phyloP scores from a whole-genome alignment of 2,113 vertebrate species.

The Nothoprocta pentlandii region DNA sequence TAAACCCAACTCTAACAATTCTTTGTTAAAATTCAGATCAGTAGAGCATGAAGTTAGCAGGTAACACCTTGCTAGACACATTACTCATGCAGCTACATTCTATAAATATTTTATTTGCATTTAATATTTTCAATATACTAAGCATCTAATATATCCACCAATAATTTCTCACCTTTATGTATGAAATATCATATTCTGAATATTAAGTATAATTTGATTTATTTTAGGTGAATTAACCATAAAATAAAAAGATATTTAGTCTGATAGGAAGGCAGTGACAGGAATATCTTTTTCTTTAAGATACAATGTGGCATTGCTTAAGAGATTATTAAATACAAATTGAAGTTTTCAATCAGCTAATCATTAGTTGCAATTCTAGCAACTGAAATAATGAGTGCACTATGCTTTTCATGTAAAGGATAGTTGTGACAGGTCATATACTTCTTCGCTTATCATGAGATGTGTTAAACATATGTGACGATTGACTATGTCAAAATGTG shows the following conservation, averaged over 20 bases:
- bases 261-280: background rate
- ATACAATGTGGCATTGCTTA: background rate
- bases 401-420: background rate
- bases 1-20: conserved; percentile 59
- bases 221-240: conserved; percentile 17
- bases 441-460: background rate
- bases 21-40: conserved; percentile 67
- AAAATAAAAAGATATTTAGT: background rate
- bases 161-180: conserved; percentile 31
- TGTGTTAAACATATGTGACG: background rate
- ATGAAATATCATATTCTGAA: background rate
- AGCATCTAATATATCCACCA: background rate
- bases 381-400: background rate
- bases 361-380: background rate
- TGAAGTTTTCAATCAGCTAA: background rate
- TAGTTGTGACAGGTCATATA: background rate
- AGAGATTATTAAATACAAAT: background rate
- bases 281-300: background rate
- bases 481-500: conserved; percentile 42
- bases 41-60: conserved; percentile 21
- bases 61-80: background rate
- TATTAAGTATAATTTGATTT: background rate
- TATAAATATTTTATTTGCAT: conserved; percentile 45
- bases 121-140: conserved; percentile 15
- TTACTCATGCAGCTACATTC: background rate